phyloP scores from a whole-genome alignment of 2,113 vertebrate species.

The Nesogale talazaci region DNA sequence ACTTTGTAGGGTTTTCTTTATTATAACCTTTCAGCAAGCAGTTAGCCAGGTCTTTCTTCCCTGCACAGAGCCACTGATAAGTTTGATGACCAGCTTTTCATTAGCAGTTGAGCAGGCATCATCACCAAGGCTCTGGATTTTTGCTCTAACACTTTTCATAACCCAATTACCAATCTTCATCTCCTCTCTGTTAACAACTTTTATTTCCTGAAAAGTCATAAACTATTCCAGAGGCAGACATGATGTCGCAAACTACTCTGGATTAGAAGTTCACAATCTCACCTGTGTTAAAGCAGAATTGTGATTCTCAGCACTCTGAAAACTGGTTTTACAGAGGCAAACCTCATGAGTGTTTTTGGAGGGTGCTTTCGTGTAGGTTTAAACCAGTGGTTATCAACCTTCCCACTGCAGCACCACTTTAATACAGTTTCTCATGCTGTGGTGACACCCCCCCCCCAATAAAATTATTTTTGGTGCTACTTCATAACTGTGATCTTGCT shows the following conservation, averaged over 20 bases:
- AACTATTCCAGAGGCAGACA: conserved; percentile 19
- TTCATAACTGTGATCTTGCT: too few relatives aligned
- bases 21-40: not conserved
- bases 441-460: too few relatives aligned
- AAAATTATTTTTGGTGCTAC: too few relatives aligned
- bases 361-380: not conserved
- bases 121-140: not conserved
- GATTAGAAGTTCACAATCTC: not conserved
- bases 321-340: not conserved
- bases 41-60: not conserved
- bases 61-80: not conserved
- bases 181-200: conserved; percentile 13
- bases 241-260: not conserved
- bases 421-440: too few relatives aligned
- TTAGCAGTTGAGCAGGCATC: not conserved
- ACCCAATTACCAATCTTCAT: not conserved
- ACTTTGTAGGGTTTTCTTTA: not conserved
- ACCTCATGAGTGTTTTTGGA: not conserved
- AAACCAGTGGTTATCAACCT: too few relatives aligned
- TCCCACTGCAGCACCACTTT: too few relatives aligned
- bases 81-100: not conserved
- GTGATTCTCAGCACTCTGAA: not conserved
- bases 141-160: not conserved
- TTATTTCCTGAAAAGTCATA: conserved; percentile 35
- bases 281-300: not conserved